These are phyloP conservation scores for Morpho achilles DNA, from an alignment of 2,888 invertebrate genomes.

Conservation along the genomic window DNA sequence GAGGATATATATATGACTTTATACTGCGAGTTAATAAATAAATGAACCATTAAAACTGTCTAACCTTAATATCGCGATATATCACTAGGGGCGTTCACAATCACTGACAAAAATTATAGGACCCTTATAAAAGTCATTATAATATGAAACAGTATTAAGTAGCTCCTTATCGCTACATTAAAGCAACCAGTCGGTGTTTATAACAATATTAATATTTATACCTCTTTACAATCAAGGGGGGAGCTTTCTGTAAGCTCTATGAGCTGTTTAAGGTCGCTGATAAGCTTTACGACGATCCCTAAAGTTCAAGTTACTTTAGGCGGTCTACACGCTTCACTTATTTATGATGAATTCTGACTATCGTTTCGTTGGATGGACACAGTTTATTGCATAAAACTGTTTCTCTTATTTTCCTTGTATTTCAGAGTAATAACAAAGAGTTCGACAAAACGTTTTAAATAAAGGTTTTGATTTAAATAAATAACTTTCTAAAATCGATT, in stretches of 20 bases:
- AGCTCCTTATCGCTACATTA: conserved; percentile 2
- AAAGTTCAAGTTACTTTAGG: conserved; percentile 2
- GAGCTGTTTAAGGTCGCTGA: conserved; percentile 15
- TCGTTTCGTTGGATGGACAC: background rate
- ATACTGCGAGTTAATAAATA: too few species aligned
- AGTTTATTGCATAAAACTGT: background rate
- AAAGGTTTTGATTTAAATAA: too few species aligned
- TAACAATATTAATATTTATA: conserved; percentile 9
- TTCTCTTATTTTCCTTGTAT: background rate
- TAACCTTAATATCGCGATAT: too few species aligned
- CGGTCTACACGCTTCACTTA: background rate
- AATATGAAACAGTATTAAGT: conserved; percentile 5
- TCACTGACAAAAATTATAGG: too few species aligned
- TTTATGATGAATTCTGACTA: too few species aligned
- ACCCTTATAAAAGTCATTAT: background rate
- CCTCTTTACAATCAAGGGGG: conserved; percentile 11
- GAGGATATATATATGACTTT: too few species aligned
- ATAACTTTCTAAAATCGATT: too few species aligned
- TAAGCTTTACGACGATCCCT: conserved; percentile 15
- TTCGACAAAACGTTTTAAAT: too few species aligned
- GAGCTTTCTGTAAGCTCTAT: conserved; percentile 8
- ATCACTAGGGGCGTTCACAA: too few species aligned
- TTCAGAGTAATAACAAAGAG: too few species aligned
- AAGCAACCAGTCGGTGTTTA: background rate
- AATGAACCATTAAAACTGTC: too few species aligned